Conservation (phyloP, 2,888 invertebrate genomes). For the Spilarctia lutea region DNA sequence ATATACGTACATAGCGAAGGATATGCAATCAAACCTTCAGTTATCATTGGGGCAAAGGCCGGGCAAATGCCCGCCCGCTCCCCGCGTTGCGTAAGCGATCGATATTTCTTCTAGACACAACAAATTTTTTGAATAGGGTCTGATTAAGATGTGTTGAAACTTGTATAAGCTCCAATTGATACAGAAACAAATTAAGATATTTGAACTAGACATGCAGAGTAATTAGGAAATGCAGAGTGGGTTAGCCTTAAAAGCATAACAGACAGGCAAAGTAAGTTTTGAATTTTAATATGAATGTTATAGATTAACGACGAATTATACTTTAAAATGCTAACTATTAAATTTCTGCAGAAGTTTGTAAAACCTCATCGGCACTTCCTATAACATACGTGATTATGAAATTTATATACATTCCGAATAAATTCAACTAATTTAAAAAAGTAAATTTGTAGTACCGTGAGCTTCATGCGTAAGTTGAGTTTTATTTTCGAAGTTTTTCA, state of each 20-base stretch:
- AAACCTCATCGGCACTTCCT: too few species aligned
- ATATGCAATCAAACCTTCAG: slow-evolving; percentile 42
- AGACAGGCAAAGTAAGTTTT: too few species aligned
- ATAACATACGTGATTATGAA: too few species aligned
- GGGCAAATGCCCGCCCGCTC: slow-evolving; percentile 39
- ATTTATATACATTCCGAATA: not conserved
- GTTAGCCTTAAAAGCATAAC: too few species aligned
- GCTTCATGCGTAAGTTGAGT: too few species aligned
- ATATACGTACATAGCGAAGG: slow-evolving; percentile 6
- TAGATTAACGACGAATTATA: too few species aligned
- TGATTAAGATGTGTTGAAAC: slow-evolving; percentile 14
- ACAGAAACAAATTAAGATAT: not conserved
- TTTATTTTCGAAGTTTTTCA: too few species aligned
- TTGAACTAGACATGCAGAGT: not conserved
- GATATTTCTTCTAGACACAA: slow-evolving; percentile 47
- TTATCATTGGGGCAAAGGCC: slow-evolving; percentile 40
- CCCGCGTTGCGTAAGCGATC: slow-evolving; percentile 46
- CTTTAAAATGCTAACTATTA: too few species aligned
- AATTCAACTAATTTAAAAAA: not conserved
- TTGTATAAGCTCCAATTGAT: not conserved
- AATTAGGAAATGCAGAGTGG: too few species aligned
- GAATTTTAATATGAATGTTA: too few species aligned
- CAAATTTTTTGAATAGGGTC: slow-evolving; percentile 26
- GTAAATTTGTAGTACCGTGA: too few species aligned
- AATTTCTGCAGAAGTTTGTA: too few species aligned